phyloP scores from a whole-genome alignment of 2,888 invertebrate species.

The Drosophila kuntzei region DNA sequence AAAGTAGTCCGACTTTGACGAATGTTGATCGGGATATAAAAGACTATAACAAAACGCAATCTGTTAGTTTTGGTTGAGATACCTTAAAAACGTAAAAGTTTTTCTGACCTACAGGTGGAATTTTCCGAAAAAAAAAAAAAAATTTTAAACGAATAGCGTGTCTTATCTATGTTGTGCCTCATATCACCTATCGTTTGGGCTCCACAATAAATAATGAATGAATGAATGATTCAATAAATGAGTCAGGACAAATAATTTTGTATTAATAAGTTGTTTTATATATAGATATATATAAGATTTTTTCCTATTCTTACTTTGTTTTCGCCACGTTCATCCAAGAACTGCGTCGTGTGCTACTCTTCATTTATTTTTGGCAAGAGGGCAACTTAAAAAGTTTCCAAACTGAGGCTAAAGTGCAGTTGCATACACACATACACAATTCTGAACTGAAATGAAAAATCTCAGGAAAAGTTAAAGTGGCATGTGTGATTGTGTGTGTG shows the following conservation, averaged over 20 bases:
- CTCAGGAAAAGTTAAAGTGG: constrained; percentile 75
- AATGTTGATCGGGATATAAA: too few relatives aligned
- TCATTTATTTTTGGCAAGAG: constrained; percentile 57
- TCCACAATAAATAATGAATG: background rate
- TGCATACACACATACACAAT: constrained; percentile 24
- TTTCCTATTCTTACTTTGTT: background rate
- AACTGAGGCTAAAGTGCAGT: constrained; percentile 48
- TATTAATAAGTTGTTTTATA: background rate
- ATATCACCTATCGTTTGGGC: background rate
- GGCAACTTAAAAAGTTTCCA: constrained; percentile 66
- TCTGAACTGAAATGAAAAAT: constrained; percentile 58
- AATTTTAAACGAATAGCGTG: background rate
- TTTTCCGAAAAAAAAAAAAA: background rate
- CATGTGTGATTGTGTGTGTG: constrained; percentile 43
- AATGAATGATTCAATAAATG: background rate
- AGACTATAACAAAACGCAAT: too few relatives aligned
- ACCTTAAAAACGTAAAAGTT: too few relatives aligned
- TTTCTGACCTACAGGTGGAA: background rate
- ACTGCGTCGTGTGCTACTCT: constrained; percentile 39
- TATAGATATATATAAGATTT: background rate
- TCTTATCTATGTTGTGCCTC: background rate
- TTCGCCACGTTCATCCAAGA: constrained; percentile 13
- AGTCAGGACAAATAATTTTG: background rate
- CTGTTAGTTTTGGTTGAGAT: too few relatives aligned
- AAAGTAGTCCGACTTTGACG: too few relatives aligned